Conservation (phyloP, 2,888 invertebrate genomes). For the Drosophila austrosaltans region DNA sequence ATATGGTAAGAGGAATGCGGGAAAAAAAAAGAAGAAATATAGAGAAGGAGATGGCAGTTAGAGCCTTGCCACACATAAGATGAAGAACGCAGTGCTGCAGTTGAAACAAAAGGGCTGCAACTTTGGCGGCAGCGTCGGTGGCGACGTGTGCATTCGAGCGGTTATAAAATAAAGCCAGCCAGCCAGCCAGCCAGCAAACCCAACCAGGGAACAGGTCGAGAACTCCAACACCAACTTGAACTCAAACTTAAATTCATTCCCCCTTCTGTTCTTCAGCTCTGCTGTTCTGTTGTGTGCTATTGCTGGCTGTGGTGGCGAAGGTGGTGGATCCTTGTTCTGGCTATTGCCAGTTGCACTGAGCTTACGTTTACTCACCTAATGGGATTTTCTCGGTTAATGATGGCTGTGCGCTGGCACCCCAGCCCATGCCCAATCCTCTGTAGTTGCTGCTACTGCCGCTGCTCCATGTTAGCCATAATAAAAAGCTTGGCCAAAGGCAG, state of each 20-base stretch:
- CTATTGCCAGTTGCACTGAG: conserved; percentile 37
- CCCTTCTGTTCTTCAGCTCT: too few species aligned
- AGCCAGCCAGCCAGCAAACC: background rate
- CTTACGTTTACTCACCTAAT: conserved; percentile 80
- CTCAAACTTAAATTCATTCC: too few species aligned
- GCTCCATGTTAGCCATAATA: conserved; percentile 80
- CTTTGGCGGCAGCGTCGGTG: conserved; percentile 15
- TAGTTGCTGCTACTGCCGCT: conserved; percentile 66
- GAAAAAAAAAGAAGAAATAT: too few species aligned
- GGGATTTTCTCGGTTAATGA: conserved; percentile 84
- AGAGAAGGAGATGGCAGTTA: background rate
- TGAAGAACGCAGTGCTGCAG: conserved; percentile 5
- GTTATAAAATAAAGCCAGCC: conserved; percentile 31
- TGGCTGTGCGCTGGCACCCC: conserved; percentile 79
- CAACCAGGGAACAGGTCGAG: conserved; percentile 22
- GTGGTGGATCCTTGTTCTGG: conserved; percentile 9
- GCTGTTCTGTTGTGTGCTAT: too few species aligned
- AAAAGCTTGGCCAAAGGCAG: conserved; percentile 74
- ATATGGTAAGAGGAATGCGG: background rate
- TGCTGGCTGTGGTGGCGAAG: background rate
- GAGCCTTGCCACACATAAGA: conserved; percentile 14
- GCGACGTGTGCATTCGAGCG: conserved; percentile 36
- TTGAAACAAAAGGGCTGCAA: conserved; percentile 12
- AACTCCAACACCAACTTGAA: too few species aligned
- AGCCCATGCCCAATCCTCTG: conserved; percentile 53